Evolutionary conservation across 2,113 vertebrate genomes (phyloP).

Genomic region (Rhinoptilus africanus): DNA sequence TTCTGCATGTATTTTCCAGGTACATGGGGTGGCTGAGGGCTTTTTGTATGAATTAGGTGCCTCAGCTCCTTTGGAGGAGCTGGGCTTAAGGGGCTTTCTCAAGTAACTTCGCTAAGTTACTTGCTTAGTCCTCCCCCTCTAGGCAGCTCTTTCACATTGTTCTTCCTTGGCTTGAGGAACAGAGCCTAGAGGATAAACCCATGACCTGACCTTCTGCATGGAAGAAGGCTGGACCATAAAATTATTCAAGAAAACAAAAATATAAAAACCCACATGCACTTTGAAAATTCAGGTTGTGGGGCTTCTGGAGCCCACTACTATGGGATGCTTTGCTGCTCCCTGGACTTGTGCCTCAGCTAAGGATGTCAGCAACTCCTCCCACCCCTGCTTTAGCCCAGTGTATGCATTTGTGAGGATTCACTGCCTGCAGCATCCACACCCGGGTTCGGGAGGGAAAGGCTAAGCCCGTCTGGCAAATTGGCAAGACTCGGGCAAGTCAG

Average conservation of each 20-base stretch:
- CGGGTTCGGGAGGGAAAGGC: background rate
- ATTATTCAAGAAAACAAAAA: background rate
- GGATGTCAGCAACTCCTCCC: background rate
- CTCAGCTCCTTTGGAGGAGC: background rate
- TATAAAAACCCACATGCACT: fast-evolving
- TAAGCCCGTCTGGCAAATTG: background rate
- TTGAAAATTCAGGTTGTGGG: background rate
- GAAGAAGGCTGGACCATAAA: background rate
- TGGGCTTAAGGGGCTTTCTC: background rate
- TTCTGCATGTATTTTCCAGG: background rate
- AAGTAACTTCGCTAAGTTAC: background rate
- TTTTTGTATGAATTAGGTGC: background rate
- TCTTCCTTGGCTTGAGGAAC: background rate
- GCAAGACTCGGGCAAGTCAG: background rate
- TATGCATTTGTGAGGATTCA: background rate
- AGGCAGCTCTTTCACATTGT: background rate
- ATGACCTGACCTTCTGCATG: background rate
- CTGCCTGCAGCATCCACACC: background rate
- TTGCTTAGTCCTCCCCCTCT: background rate
- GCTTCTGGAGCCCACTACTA: background rate
- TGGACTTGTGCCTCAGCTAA: background rate
- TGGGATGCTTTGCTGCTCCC: background rate
- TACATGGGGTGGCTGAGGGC: background rate
- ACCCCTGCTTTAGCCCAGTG: background rate
- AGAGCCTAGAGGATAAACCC: background rate